Conservation (phyloP, 2,113 vertebrate genomes). For the Cacatua alba region DNA sequence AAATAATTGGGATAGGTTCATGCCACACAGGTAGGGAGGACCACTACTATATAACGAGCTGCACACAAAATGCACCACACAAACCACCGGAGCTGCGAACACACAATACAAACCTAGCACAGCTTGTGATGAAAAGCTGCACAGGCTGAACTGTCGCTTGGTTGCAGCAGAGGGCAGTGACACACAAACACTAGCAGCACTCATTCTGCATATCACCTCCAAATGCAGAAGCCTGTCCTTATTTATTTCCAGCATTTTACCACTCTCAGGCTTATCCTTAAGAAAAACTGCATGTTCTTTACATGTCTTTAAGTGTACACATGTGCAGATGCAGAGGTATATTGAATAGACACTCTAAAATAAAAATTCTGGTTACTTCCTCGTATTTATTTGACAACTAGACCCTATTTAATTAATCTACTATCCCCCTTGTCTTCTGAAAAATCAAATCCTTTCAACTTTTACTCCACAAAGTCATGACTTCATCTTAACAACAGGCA, state of each 20-base stretch:
- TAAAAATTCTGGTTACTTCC: background rate
- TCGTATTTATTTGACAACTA: background rate
- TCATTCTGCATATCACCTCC: background rate
- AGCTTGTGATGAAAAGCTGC: background rate
- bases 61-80: accelerated
- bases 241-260: background rate
- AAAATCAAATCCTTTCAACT: background rate
- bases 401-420: background rate
- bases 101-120: accelerated
- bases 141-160: accelerated
- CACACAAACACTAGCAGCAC: background rate
- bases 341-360: background rate
- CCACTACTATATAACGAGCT: accelerated
- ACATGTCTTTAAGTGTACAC: background rate
- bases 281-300: background rate
- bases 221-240: background rate
- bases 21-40: background rate
- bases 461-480: background rate
- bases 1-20: background rate
- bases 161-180: conserved; percentile 7
- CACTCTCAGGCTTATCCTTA: background rate
- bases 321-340: background rate
- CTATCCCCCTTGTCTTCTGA: background rate
- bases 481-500: background rate
- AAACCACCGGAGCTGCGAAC: background rate